Percentiles rank a stretch among this genome's conserved stretches.
These are phyloP conservation scores for Fopius arisanus DNA, from an alignment of 1,140 invertebrate genomes.

Conservation along the genomic window DNA sequence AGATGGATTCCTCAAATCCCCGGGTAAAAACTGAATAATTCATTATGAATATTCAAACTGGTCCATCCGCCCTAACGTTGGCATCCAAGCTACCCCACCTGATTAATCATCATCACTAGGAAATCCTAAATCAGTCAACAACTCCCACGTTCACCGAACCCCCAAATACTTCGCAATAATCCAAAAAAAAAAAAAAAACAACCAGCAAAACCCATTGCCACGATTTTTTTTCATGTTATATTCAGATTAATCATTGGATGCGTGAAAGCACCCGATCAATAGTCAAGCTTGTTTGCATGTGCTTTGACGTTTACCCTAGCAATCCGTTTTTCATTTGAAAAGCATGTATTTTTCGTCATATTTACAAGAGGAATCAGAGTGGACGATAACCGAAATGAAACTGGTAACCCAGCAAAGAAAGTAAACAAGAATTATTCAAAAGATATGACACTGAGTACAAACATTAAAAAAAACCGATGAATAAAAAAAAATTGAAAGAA, in stretches of 20 bases:
- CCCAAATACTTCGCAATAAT: no score
- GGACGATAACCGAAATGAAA: neutral
- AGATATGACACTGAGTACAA: neutral
- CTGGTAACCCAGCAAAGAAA: neutral
- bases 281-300: constrained; percentile 10
- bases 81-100: neutral
- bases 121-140: neutral
- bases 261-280: constrained; percentile 18
- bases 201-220: neutral
- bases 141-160: neutral
- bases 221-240: constrained; percentile 1
- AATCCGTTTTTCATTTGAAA: neutral
- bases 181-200: neutral
- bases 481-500: constrained; percentile 1
- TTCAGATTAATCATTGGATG: constrained; percentile 22
- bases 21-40: no score
- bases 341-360: neutral
- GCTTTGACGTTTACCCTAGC: neutral
- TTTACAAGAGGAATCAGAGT: neutral
- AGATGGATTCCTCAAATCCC: no score
- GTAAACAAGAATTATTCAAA: neutral
- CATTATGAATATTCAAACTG: no score
- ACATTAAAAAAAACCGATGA: neutral
- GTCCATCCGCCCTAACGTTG: neutral
- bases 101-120: neutral